Evolutionary conservation across 2,113 vertebrate species (phyloP).

Genomic region (human (Homo sapiens)): DNA sequence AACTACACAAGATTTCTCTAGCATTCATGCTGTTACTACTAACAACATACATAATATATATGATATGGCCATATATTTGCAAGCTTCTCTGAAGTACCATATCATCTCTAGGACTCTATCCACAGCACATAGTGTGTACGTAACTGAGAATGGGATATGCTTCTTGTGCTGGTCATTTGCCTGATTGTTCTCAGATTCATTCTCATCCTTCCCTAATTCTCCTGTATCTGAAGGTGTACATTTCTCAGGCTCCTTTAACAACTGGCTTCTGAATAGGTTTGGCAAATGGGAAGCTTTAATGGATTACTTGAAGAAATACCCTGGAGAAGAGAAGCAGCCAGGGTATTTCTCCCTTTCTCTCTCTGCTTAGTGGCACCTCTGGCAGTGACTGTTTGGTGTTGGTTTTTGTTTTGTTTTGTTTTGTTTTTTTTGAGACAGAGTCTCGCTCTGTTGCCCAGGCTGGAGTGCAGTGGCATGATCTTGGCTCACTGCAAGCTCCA

Average conservation of each 20-base stretch:
- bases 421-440: too few species aligned
- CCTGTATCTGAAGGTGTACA: neutral
- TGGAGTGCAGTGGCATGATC: too few species aligned
- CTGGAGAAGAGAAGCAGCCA: neutral
- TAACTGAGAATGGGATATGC: neutral
- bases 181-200: neutral
- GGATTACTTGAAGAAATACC: neutral
- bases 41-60: neutral
- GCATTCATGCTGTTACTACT: neutral
- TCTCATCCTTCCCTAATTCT: neutral
- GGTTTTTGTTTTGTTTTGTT: too few species aligned
- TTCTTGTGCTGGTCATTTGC: neutral
- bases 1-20: neutral
- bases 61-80: neutral
- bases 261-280: neutral
- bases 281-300: neutral
- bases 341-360: neutral
- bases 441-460: too few species aligned
- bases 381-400: neutral
- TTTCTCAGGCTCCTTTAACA: neutral
- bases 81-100: conserved; percentile 10
- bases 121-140: neutral
- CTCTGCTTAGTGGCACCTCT: neutral
- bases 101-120: neutral
- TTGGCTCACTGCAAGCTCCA: too few species aligned